These are phyloP conservation scores for Sitta carolinensis DNA, from an alignment of 2,797 vertebrate species.

Conservation along the genomic window DNA sequence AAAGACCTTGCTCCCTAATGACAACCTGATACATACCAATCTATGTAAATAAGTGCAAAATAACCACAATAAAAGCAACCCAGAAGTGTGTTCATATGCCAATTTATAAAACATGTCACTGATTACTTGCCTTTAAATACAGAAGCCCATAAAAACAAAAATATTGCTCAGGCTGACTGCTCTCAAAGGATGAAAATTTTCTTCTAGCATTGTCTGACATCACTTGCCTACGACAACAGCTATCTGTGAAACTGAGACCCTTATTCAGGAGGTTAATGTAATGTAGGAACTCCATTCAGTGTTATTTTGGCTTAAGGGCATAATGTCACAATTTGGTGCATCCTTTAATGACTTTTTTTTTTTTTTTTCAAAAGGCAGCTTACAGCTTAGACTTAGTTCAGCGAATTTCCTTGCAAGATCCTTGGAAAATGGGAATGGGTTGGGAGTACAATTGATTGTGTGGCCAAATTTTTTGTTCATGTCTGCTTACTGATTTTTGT, in stretches of 20 bases:
- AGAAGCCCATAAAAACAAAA: conserved; percentile 19
- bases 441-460: conserved; percentile 76
- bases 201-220: conserved; percentile 43
- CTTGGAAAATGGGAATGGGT: conserved; percentile 73
- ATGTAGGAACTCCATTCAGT: conserved; percentile 76
- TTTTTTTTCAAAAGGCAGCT: conserved; percentile 69
- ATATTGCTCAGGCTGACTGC: conserved; percentile 14
- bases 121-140: background rate
- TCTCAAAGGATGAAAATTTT: conserved; percentile 13
- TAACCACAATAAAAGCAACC: background rate
- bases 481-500: conserved; percentile 85
- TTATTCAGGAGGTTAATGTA: conserved; percentile 76
- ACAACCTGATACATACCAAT: background rate
- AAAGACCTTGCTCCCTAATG: background rate
- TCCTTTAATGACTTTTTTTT: conserved; percentile 76
- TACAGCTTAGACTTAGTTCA: conserved; percentile 81
- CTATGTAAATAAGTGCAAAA: background rate
- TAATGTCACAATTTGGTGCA: conserved; percentile 84
- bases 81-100: background rate
- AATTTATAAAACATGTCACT: background rate
- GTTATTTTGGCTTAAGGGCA: conserved; percentile 82
- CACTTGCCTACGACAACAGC: conserved; percentile 67
- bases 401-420: conserved; percentile 79
- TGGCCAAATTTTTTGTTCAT: conserved; percentile 81
- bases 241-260: conserved; percentile 72